Evolutionary conservation across 2,113 vertebrate species (phyloP).

Genomic region (Lepisosteus osseus): DNA sequence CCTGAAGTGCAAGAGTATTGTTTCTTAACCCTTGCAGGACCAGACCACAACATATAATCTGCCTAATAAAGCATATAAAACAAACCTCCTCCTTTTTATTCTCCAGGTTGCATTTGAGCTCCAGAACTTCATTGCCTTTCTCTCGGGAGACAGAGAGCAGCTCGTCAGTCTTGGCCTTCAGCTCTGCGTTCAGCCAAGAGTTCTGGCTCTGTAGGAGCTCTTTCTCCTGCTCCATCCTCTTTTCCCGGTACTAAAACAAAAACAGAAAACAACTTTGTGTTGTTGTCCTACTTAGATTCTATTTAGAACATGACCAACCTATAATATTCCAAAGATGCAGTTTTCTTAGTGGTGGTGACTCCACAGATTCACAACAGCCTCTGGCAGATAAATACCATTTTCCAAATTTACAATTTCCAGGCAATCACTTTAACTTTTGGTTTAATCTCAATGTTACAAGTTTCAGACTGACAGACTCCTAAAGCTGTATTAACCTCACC

Average conservation of each 20-base stretch:
- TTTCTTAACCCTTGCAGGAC: too few species aligned
- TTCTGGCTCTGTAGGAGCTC: constrained; percentile 82
- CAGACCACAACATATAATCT: too few species aligned
- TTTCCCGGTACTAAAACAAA: constrained; percentile 81
- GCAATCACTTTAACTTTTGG: background rate
- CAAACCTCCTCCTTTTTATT: constrained; percentile 87
- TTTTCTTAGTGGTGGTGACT: too few species aligned
- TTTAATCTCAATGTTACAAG: background rate
- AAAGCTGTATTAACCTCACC: constrained; percentile 49
- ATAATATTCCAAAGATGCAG: too few species aligned
- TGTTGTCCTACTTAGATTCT: too few species aligned
- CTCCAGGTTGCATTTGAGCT: constrained; percentile 84
- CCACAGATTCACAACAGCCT: too few species aligned
- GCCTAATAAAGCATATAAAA: background rate
- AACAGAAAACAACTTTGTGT: background rate
- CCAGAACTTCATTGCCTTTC: constrained; percentile 88
- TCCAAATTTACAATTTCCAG: too few species aligned
- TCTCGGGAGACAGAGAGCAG: constrained; percentile 81
- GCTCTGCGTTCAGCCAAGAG: constrained; percentile 82
- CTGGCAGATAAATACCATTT: too few species aligned
- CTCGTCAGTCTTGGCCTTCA: constrained; percentile 91
- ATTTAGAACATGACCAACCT: too few species aligned
- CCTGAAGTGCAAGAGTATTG: too few species aligned
- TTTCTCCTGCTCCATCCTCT: constrained; percentile 91
- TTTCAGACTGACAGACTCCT: too few species aligned